phyloP scores from a whole-genome alignment of 1,140 invertebrate species.

The Camponotus floridanus region DNA sequence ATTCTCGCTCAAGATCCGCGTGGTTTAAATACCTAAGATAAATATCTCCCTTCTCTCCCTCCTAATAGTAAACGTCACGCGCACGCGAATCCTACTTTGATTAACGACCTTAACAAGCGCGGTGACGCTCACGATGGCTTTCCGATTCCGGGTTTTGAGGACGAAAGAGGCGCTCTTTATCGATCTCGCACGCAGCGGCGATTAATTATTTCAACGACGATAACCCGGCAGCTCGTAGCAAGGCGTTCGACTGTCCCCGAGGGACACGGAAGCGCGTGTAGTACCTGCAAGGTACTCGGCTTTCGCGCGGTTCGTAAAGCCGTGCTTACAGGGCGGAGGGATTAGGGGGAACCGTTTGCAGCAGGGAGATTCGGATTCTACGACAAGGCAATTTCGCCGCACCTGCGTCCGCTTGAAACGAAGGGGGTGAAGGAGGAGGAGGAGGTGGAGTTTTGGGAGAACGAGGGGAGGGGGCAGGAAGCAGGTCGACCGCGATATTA shows the following conservation, averaged over 20 bases:
- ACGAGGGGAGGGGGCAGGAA: too few species aligned
- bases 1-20: background rate
- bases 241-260: constrained; percentile 64
- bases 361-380: constrained; percentile 66
- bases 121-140: background rate
- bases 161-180: background rate
- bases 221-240: constrained; percentile 43
- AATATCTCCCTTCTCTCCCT: background rate
- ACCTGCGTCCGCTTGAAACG: constrained; percentile 66
- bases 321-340: background rate
- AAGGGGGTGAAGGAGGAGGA: too few species aligned
- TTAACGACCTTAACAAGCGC: background rate
- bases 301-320: constrained; percentile 68
- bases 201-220: constrained; percentile 73
- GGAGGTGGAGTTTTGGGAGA: too few species aligned
- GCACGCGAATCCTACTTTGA: background rate
- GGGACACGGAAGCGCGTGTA: constrained; percentile 35
- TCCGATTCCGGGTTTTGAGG: background rate
- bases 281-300: constrained; percentile 51
- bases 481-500: constrained; percentile 59
- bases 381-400: constrained; percentile 66
- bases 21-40: background rate
- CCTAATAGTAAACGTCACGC: background rate
- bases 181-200: constrained; percentile 20
- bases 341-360: background rate